These are phyloP conservation scores for Sylvilagus bachmani DNA, from an alignment of 2,113 vertebrate species.

Conservation along the genomic window DNA sequence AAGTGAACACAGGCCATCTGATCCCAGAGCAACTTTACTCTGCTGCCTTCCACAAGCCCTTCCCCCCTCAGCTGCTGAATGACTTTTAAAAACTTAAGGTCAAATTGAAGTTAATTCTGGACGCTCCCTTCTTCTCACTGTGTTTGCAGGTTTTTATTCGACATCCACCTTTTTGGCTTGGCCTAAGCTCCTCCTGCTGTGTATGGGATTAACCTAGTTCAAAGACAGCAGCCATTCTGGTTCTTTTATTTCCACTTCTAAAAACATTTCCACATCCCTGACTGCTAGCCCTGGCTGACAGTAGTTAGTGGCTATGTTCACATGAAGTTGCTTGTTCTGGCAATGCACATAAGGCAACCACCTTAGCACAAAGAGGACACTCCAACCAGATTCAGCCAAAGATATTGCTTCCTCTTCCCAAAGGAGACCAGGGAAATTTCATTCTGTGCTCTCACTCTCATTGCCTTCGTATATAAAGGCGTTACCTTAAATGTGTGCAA, in stretches of 20 bases:
- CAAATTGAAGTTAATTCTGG: not conserved
- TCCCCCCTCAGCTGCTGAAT: not conserved
- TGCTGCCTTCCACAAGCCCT: not conserved
- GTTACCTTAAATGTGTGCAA: not conserved
- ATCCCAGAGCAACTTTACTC: not conserved
- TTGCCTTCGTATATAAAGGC: not conserved
- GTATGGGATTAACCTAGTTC: not conserved
- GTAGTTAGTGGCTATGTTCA: not conserved
- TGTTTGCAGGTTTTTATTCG: not conserved
- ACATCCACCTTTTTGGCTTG: not conserved
- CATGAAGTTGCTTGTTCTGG: not conserved
- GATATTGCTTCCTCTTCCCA: not conserved
- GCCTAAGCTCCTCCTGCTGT: not conserved
- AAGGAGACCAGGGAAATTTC: not conserved
- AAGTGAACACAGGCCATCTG: not conserved
- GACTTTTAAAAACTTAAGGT: not conserved
- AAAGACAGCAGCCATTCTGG: not conserved
- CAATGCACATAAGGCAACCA: rapidly evolving
- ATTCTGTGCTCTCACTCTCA: not conserved
- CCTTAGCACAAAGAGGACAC: not conserved
- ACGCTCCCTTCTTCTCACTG: not conserved
- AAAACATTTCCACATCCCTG: not conserved
- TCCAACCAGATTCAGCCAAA: not conserved
- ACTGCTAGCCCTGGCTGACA: not conserved
- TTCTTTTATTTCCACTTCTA: not conserved